phyloP scores from a whole-genome alignment of 2,797 vertebrate genomes.

The Coccyzus lansbergi region DNA sequence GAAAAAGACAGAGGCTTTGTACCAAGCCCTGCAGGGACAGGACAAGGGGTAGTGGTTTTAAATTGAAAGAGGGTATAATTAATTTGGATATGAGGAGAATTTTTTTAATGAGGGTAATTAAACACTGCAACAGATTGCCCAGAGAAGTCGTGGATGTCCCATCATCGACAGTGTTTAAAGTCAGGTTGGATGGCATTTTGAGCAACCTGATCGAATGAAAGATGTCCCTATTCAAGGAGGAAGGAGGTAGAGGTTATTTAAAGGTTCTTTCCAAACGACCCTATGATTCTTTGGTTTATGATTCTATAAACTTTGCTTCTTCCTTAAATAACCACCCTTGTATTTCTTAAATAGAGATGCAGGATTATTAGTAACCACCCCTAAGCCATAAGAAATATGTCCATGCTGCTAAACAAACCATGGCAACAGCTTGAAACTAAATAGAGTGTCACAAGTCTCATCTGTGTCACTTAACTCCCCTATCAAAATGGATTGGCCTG shows the following conservation, averaged over 20 bases:
- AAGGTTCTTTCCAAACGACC: background rate
- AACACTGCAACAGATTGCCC: background rate
- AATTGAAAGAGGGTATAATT: background rate
- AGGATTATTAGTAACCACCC: background rate
- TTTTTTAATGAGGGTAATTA: background rate
- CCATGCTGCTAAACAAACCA: background rate
- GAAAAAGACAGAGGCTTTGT: background rate
- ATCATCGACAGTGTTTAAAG: background rate
- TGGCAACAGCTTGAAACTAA: background rate
- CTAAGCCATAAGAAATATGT: background rate
- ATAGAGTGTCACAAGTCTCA: background rate
- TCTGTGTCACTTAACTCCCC: background rate
- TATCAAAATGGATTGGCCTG: background rate
- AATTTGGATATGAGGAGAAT: too few species aligned
- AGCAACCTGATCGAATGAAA: background rate
- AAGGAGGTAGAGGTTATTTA: background rate
- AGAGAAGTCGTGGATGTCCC: background rate
- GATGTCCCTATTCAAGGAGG: background rate
- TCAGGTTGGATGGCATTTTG: rapidly evolving
- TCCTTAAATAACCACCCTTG: background rate
- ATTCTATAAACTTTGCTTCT: background rate
- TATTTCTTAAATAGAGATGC: background rate
- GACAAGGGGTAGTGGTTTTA: background rate
- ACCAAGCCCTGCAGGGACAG: too few species aligned
- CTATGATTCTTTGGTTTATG: background rate